phyloP scores from a whole-genome alignment of 35 echinoderm and acorn worm species.

The Lytechinus variegatus region DNA sequence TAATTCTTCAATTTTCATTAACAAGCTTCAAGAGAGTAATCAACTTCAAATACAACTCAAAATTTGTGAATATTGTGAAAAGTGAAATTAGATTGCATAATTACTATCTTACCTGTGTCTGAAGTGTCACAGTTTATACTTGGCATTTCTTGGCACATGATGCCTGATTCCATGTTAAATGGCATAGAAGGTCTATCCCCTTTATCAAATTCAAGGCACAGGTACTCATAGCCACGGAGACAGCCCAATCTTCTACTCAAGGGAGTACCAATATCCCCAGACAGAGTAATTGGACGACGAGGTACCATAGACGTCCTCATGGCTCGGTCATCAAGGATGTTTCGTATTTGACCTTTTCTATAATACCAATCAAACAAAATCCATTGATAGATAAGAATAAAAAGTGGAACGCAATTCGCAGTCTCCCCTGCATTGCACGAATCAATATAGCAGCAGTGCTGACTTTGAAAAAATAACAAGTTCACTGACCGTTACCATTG shows the following conservation, averaged over 20 bases:
- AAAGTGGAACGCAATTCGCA: too few species aligned
- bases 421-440: too few species aligned
- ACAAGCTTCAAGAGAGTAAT: too few species aligned
- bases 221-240: background rate
- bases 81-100: too few species aligned
- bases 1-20: too few species aligned
- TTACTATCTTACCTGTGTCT: too few species aligned
- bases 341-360: background rate
- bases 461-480: too few species aligned
- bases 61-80: too few species aligned
- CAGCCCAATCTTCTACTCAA: background rate
- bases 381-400: too few species aligned
- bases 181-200: background rate
- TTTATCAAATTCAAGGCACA: conserved; percentile 7
- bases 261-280: background rate
- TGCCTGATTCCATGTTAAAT: background rate
- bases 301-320: background rate
- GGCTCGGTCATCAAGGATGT: background rate
- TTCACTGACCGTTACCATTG: too few species aligned
- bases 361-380: background rate
- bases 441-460: too few species aligned
- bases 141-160: background rate
- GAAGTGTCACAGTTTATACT: background rate
- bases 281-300: background rate
- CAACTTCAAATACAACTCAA: too few species aligned